Percentiles rank a stretch among this genome's conserved stretches.
These are phyloP conservation scores for Polyommatus iphigenia DNA, from an alignment of 2,888 invertebrate genomes.

Conservation along the genomic window DNA sequence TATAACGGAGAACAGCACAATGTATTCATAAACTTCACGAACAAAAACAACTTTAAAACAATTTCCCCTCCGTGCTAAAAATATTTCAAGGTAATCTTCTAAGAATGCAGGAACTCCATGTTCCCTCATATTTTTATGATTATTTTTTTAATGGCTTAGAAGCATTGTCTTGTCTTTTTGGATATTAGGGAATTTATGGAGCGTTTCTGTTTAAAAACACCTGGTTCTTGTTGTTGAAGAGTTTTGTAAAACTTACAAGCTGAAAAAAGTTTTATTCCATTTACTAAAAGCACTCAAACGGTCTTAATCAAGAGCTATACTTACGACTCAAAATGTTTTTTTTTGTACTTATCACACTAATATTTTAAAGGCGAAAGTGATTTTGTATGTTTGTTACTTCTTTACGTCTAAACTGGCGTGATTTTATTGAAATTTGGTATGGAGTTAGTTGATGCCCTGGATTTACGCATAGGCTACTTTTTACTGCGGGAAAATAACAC, in stretches of 20 bases:
- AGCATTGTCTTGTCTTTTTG: constrained; percentile 30
- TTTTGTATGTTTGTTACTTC: no score
- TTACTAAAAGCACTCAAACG: neutral
- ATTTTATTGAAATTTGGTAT: no score
- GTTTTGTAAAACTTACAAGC: neutral
- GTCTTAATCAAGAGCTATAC: neutral
- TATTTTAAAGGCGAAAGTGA: no score
- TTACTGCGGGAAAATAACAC: no score
- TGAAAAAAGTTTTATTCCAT: constrained; percentile 7
- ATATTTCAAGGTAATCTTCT: constrained; percentile 70
- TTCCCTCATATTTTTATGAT: constrained; percentile 47
- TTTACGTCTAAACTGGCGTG: no score
- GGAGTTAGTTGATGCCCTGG: no score
- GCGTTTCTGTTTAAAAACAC: constrained; percentile 36
- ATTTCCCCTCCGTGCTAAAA: constrained; percentile 58
- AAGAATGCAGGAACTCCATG: constrained; percentile 66
- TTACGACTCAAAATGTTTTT: no score
- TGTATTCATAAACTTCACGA: constrained; percentile 42
- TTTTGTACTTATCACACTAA: no score
- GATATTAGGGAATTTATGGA: constrained; percentile 33
- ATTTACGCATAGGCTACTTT: no score
- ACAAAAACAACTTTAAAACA: constrained; percentile 59
- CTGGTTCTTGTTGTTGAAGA: constrained; percentile 31
- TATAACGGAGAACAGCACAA: constrained; percentile 38
- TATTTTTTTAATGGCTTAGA: constrained; percentile 35